Evolutionary conservation across 1,140 invertebrate genomes (phyloP).

Genomic region (Theocolax elegans): DNA sequence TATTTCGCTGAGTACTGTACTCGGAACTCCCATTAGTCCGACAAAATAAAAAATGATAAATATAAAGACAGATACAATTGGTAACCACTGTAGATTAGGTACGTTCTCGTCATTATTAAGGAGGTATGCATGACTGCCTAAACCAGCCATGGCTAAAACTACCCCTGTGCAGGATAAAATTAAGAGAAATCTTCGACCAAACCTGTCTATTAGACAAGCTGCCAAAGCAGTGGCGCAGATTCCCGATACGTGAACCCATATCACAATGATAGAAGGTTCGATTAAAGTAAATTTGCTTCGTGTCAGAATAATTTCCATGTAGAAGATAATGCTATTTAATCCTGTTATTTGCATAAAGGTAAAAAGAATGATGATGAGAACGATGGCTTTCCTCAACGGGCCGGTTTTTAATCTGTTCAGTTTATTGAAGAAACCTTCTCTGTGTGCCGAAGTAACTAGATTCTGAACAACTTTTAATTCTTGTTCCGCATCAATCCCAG

Average conservation of each 20-base stretch:
- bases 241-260: slow-evolving; percentile 76
- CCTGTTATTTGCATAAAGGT: slow-evolving; percentile 82
- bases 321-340: slow-evolving; percentile 78
- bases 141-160: slow-evolving; percentile 66
- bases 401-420: background rate
- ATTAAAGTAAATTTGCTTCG: slow-evolving; percentile 66
- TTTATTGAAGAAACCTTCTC: background rate
- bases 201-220: slow-evolving; percentile 75
- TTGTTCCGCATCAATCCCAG: slow-evolving; percentile 4
- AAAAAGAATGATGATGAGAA: slow-evolving; percentile 74
- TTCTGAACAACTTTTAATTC: slow-evolving; percentile 24
- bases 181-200: slow-evolving; percentile 76
- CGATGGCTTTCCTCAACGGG: slow-evolving; percentile 68
- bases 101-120: slow-evolving; percentile 65
- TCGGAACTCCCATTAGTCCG: slow-evolving; percentile 77
- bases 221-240: slow-evolving; percentile 65
- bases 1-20: slow-evolving; percentile 78
- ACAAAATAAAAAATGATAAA: slow-evolving; percentile 52
- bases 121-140: slow-evolving; percentile 73
- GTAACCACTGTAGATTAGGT: slow-evolving; percentile 44
- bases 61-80: slow-evolving; percentile 39
- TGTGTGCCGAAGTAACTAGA: background rate
- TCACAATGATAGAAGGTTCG: slow-evolving; percentile 67
- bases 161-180: slow-evolving; percentile 71
- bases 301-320: slow-evolving; percentile 79